phyloP scores from a whole-genome alignment of 2,113 vertebrate species.

The Pteronura brasiliensis region DNA sequence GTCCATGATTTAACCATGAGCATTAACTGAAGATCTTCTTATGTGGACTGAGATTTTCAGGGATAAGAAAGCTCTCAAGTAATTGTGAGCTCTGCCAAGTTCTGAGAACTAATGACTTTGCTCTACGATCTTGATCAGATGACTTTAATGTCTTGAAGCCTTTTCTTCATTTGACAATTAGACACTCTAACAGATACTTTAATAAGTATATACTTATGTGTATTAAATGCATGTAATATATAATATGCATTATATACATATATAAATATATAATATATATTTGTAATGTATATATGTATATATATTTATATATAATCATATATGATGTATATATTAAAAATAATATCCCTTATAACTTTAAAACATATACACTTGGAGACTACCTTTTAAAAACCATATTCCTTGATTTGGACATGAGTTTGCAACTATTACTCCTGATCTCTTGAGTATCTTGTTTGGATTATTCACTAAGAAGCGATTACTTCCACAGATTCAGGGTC shows the following conservation, averaged over 20 bases:
- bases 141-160: not conserved
- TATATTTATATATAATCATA: too few species aligned
- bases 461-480: not conserved
- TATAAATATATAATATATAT: too few species aligned
- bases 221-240: not conserved
- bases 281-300: too few species aligned
- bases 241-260: too few species aligned
- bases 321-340: too few species aligned
- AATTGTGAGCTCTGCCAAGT: too few species aligned
- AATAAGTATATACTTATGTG: not conserved
- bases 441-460: not conserved
- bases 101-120: not conserved
- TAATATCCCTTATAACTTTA: not conserved
- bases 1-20: not conserved
- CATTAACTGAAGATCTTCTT: not conserved
- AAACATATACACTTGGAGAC: not conserved
- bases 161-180: not conserved
- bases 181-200: not conserved
- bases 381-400: not conserved
- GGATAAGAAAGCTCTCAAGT: too few species aligned
- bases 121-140: not conserved
- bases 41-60: not conserved
- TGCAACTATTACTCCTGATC: not conserved
- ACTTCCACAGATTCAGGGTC: not conserved
- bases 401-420: not conserved